These are phyloP conservation scores for Gymnocephalus cernua DNA, from an alignment of 2,113 vertebrate genomes.

Conservation along the genomic window DNA sequence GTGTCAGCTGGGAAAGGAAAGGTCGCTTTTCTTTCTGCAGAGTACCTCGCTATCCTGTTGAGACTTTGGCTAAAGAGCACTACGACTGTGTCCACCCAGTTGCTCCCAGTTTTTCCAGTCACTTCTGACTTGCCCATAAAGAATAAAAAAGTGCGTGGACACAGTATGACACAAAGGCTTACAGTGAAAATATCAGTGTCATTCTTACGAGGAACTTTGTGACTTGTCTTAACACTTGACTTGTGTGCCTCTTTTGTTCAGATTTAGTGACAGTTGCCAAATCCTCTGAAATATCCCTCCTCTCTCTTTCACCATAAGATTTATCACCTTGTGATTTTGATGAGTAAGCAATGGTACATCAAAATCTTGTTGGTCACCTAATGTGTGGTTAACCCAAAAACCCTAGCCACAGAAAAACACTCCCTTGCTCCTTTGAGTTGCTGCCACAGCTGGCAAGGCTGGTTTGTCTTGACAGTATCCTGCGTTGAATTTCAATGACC, in stretches of 20 bases:
- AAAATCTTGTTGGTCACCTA: constrained; percentile 14
- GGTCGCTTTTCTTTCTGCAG: background rate
- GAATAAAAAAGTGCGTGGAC: background rate
- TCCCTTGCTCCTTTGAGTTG: constrained; percentile 56
- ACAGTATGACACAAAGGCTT: constrained; percentile 1
- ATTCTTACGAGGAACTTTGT: constrained; percentile 10
- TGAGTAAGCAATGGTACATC: constrained; percentile 28
- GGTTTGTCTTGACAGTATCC: constrained; percentile 65
- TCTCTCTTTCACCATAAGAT: background rate
- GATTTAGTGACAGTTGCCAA: background rate
- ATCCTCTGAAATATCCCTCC: background rate
- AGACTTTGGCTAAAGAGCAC: constrained; percentile 5
- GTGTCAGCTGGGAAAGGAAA: constrained; percentile 23
- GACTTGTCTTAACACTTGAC: background rate
- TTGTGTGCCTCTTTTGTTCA: background rate
- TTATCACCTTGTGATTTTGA: constrained; percentile 13
- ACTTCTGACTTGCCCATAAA: background rate
- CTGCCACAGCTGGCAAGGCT: constrained; percentile 71
- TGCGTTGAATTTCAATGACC: constrained; percentile 79
- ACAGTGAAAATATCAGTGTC: constrained; percentile 12
- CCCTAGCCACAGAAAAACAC: constrained; percentile 31
- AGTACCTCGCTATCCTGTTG: constrained; percentile 12
- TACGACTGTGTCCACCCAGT: background rate
- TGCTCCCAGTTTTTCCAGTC: background rate
- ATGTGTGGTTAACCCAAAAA: constrained; percentile 31